These are phyloP conservation scores for Chloroclysta siterata DNA, from an alignment of 2,888 invertebrate species.

Conservation along the genomic window DNA sequence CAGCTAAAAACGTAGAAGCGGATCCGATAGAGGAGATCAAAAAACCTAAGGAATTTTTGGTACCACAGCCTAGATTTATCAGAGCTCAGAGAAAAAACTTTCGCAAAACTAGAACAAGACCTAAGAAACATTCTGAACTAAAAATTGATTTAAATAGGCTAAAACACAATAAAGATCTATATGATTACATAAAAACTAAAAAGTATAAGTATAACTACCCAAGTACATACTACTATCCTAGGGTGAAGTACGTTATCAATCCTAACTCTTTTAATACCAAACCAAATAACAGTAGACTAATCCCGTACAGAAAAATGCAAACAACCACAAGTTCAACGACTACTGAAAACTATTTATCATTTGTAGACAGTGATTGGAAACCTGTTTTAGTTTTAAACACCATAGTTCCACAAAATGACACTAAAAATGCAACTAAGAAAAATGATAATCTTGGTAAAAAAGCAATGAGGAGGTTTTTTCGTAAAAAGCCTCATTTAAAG, in stretches of 20 bases:
- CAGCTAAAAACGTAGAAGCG: conserved; percentile 61
- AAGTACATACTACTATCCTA: conserved; percentile 74
- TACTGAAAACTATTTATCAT: conserved; percentile 40
- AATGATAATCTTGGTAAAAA: conserved; percentile 15
- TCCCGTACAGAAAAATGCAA: conserved; percentile 57
- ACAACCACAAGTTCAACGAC: conserved; percentile 47
- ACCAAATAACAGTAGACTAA: conserved; percentile 65
- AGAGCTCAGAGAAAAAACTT: conserved; percentile 73
- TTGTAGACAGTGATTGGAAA: conserved; percentile 66
- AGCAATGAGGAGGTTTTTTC: conserved; percentile 41
- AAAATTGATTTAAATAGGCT: conserved; percentile 73
- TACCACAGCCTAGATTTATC: conserved; percentile 75
- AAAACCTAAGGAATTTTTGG: conserved; percentile 68
- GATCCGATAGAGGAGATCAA: conserved; percentile 60
- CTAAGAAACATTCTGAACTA: conserved; percentile 73
- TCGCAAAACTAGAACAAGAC: conserved; percentile 58
- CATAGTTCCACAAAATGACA: conserved; percentile 44
- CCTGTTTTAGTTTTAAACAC: conserved; percentile 64
- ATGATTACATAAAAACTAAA: conserved; percentile 76
- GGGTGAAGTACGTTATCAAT: conserved; percentile 72
- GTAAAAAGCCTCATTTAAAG: conserved; percentile 51
- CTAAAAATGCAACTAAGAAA: conserved; percentile 32
- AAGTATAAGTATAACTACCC: conserved; percentile 80
- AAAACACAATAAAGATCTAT: conserved; percentile 75
- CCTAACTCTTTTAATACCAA: conserved; percentile 60